phyloP scores from a whole-genome alignment of 64 coral and sea anemone genomes.

The Trachythela sp. region DNA sequence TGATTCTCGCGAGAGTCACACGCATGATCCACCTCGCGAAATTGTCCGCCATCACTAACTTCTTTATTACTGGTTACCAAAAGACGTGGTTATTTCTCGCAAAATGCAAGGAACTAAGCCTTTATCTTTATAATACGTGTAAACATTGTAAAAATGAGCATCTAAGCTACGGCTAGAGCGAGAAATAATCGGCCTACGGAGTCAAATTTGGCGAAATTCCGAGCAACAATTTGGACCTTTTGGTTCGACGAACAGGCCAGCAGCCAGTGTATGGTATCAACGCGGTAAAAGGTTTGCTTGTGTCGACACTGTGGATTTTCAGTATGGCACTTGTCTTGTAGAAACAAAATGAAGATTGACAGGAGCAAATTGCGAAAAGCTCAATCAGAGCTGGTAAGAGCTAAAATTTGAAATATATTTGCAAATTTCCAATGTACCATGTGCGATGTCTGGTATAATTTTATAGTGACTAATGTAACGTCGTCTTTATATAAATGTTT shows the following conservation, averaged over 20 bases:
- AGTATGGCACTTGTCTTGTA: background rate
- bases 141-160: background rate
- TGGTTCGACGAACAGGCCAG: background rate
- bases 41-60: background rate
- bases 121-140: background rate
- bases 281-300: background rate
- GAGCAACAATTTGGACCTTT: background rate
- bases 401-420: background rate
- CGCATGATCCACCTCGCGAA: background rate
- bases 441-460: background rate
- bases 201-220: background rate
- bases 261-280: background rate
- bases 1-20: background rate
- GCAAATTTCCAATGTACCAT: background rate
- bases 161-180: background rate
- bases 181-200: background rate
- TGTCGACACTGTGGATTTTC: background rate
- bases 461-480: background rate
- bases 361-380: conserved; percentile 89
- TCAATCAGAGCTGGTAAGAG: conserved; percentile 90
- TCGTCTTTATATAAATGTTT: background rate
- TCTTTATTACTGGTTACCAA: background rate
- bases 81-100: background rate
- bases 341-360: conserved; percentile 88
- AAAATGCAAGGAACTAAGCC: background rate